Evolutionary conservation across 2,113 vertebrate species (phyloP).

Genomic region (Accipiter virgatus): DNA sequence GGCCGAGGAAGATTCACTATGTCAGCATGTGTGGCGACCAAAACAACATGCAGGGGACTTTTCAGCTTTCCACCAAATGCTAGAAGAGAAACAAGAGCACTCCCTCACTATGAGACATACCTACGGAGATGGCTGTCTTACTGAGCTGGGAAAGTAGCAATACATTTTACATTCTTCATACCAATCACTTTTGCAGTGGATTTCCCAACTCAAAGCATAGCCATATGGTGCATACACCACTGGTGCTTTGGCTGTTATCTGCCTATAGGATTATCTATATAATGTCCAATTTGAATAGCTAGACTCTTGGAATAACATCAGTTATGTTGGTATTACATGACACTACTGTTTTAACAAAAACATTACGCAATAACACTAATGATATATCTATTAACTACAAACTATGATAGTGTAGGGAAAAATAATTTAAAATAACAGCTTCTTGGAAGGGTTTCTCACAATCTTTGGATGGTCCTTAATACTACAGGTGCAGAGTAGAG

Average conservation of each 20-base stretch:
- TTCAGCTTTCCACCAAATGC: conserved; percentile 90
- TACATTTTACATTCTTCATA: not conserved
- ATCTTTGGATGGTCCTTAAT: not conserved
- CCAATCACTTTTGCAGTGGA: not conserved
- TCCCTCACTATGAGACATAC: not conserved
- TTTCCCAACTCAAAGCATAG: not conserved
- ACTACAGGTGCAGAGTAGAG: not conserved
- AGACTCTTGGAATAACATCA: not conserved
- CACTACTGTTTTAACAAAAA: not conserved
- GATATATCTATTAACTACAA: not conserved
- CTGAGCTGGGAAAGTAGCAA: not conserved
- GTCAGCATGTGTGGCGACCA: conserved; percentile 94
- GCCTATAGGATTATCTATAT: not conserved
- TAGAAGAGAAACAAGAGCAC: conserved; percentile 37
- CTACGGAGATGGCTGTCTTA: not conserved
- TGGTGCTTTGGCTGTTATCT: not conserved
- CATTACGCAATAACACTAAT: not conserved
- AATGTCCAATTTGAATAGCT: not conserved
- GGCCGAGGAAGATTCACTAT: conserved; percentile 90
- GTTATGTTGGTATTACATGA: not conserved
- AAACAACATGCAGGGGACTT: conserved; percentile 82
- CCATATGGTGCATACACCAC: not conserved
- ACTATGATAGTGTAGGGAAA: not conserved
- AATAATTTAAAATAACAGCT: not conserved
- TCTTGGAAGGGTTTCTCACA: not conserved